Base-by-base conservation (phyloP, 2,113 vertebrate species). In the Ciconia boyciana region DNA sequence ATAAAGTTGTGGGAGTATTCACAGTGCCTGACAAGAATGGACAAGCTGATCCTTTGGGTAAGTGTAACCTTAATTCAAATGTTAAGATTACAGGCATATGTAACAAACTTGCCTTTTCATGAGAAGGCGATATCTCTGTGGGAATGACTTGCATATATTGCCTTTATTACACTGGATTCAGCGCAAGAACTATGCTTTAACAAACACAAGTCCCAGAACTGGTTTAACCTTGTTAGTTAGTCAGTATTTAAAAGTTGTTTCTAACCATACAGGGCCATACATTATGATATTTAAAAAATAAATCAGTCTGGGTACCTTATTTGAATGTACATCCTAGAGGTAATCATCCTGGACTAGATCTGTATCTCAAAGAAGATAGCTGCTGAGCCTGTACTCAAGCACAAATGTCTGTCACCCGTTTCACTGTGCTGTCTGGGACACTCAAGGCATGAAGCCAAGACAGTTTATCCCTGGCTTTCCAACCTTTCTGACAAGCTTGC, bases 1-100 rank as follows among this genome's bases (percentile, higher is more conserved):
- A 99, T 97, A 99, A 98, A 88, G 97, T 99, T 10, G 99, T 99
- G 83, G 99, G 99, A 1, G 99, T 99, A 61, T 99, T 99, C 97
- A 99, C 99, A 0, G 98, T 99, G 60, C 99, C 99, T 46, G 99
- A 99, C 97, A 99, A 98, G 96, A 99, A 99, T 92, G 99, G 99
- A 72, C 99, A 99, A 97, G 99, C 99, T 6, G 99, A 99, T 96
- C 99, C 99, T 8, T 96, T 99, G 83, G 99, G 99, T 99, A 96
- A 99, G 99, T 98, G 52, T 48, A 74, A 49, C 57, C 18, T 66
- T 83, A 77, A 91, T 78, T 41, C 17, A 36, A 49, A 46, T n/a
- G 41, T 89, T 83, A 76, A 91, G 76, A 91, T 91, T 75, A n/a
- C 54, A 79, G 75, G 17, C 22, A 13, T 72, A 25, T 24, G 1